These are phyloP conservation scores for Tenthredo scrophulariae DNA, from an alignment of 2,888 invertebrate genomes.

Conservation along the genomic window DNA sequence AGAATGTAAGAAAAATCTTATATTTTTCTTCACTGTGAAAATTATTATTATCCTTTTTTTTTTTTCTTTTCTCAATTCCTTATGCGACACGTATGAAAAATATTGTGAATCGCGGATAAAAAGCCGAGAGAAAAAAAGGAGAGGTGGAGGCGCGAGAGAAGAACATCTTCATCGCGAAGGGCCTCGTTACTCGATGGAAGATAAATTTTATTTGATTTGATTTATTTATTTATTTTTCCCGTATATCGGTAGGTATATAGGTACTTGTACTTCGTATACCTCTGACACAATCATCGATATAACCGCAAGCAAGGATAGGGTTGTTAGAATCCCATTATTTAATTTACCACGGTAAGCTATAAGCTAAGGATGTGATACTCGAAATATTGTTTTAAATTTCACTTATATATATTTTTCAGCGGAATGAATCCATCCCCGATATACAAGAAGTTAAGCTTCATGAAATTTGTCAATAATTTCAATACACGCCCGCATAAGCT, in stretches of 20 bases:
- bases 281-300: background rate
- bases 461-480: background rate
- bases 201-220: conserved; percentile 13
- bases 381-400: background rate
- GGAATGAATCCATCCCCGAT: background rate
- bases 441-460: background rate
- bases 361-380: background rate
- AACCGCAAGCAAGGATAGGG: conserved; percentile 6
- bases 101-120: background rate
- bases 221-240: background rate
- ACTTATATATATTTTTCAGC: background rate
- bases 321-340: conserved; percentile 25
- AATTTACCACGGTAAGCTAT: background rate
- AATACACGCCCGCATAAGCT: background rate
- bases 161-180: conserved; percentile 16
- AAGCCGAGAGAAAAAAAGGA: background rate
- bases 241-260: background rate
- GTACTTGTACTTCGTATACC: background rate
- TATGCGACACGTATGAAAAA: background rate
- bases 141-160: background rate
- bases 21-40: background rate
- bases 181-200: background rate
- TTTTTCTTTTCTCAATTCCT: conserved; percentile 29
- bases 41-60: background rate
- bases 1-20: conserved; percentile 18